Base-by-base conservation (phyloP, 1,140 invertebrate species). In the Babylonia areolata region DNA sequence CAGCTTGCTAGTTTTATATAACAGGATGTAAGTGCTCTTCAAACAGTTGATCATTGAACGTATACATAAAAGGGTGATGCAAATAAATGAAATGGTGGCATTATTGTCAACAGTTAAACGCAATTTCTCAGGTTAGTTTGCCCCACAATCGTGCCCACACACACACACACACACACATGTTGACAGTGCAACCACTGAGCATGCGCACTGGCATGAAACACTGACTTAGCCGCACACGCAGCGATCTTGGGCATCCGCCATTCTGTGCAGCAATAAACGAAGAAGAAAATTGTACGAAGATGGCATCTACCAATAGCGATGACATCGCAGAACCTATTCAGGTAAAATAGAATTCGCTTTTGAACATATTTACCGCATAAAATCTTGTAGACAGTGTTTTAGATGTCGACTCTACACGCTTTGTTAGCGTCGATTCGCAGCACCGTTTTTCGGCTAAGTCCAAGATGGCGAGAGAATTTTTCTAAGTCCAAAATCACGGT, bases 391-490 rank as follows among this genome's bases (percentile, higher is more conserved):
- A 37, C 28, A 54, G 28, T 28, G 23, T 46, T 51, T 5, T 33
- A 77, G 28, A 69, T 39, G 40, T 46, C 37, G 35, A 81, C 83
- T 82, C 37, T 86, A 64, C 39, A 71, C 78, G 79, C 54, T 78
- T 37, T 69, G 42, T 37, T 37, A 79, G 58, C 69, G n/a, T 35
- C 84, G 40, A 64, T 81, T 85, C 75, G 86, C 87, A 87, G 75
- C 86, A 39, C n/a, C 73, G 46, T 86, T 79, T 85, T 75, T 75
- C 64, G 86, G 54, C 86, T 85, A 89, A 89, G 88, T 86, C 86
- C 85, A 89, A 89, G 84, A 89, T 89, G 88, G 88, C 88, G 84
- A 85, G 83, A 78, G 88, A 89, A 86, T 84, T 88, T 87, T 89
- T 86, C 87, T 85, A 86, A 88, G 87, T 88, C 78, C 51, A n/a